Conservation (phyloP, 2,113 vertebrate species). For the Ciconia maguari region DNA sequence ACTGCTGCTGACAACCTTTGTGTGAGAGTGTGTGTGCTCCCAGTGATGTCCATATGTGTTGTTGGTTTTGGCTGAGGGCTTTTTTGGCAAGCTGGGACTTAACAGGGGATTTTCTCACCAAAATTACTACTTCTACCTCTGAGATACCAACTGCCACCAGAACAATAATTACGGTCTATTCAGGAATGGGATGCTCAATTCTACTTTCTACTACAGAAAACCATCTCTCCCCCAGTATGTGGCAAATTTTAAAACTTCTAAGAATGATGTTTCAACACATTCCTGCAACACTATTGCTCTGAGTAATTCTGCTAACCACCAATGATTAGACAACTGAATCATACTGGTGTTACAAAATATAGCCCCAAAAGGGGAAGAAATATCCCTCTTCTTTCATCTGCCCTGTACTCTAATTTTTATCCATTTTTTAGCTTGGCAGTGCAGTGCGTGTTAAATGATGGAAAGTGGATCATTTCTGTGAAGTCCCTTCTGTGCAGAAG, state of each 20-base stretch:
- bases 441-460: not conserved
- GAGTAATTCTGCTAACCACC: not conserved
- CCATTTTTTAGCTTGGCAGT: not conserved
- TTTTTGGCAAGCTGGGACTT: not conserved
- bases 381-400: conserved; percentile 36
- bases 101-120: not conserved
- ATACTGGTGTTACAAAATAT: not conserved
- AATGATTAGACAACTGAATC: not conserved
- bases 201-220: not conserved
- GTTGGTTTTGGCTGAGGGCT: not conserved
- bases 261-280: not conserved
- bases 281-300: not conserved
- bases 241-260: not conserved
- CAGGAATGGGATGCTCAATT: not conserved
- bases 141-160: not conserved
- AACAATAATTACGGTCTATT: not conserved
- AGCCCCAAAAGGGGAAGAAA: not conserved
- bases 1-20: not conserved
- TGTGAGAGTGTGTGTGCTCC: not conserved
- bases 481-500: not conserved
- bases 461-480: not conserved
- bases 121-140: not conserved
- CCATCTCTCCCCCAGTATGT: not conserved
- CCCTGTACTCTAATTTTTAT: not conserved
- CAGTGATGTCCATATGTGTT: not conserved